phyloP scores from a whole-genome alignment of 2,888 invertebrate species.

The Autographa gamma region DNA sequence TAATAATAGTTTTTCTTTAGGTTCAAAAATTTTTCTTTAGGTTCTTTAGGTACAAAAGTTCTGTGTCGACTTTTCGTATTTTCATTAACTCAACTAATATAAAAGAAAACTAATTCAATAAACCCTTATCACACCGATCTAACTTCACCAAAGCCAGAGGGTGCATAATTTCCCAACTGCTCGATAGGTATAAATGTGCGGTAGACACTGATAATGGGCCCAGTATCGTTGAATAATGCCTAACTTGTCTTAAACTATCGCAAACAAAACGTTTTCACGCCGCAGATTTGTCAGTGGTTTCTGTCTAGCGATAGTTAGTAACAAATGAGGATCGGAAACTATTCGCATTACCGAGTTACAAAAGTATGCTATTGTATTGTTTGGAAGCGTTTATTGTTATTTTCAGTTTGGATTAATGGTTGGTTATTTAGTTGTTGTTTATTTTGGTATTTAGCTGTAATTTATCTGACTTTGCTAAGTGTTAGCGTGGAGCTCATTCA shows the following conservation, averaged over 20 bases:
- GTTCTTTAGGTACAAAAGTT: background rate
- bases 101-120: background rate
- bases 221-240: slow-evolving; percentile 83
- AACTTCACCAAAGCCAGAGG: slow-evolving; percentile 25
- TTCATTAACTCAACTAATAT: background rate
- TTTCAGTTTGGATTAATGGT: slow-evolving; percentile 25
- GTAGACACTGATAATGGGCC: slow-evolving; percentile 85
- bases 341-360: slow-evolving; percentile 61
- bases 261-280: slow-evolving; percentile 78
- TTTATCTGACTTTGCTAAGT: background rate
- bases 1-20: no score
- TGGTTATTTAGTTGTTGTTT: background rate
- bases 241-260: slow-evolving; percentile 84
- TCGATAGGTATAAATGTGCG: slow-evolving; percentile 84
- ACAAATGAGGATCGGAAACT: slow-evolving; percentile 74
- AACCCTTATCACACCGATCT: background rate
- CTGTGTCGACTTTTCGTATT: background rate
- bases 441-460: background rate
- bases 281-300: slow-evolving; percentile 80
- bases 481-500: no score
- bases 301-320: slow-evolving; percentile 66
- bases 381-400: slow-evolving; percentile 43
- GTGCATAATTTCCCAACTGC: slow-evolving; percentile 62
- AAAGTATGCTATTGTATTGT: slow-evolving; percentile 42
- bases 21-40: no score